Conservation (phyloP, 2,888 invertebrate genomes). For the Catocala sponsa region DNA sequence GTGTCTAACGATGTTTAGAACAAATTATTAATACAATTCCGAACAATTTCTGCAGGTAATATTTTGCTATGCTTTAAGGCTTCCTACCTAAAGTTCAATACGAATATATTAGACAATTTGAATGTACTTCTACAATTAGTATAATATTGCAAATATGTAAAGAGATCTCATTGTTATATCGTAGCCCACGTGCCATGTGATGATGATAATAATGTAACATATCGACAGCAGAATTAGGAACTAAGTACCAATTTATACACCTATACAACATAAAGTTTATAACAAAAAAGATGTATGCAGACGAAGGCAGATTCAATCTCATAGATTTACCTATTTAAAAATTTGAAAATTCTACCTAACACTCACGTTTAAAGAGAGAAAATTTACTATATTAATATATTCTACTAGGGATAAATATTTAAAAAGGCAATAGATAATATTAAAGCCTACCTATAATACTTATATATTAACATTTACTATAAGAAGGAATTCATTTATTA, state of each 20-base stretch:
- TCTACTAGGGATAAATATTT: constrained; percentile 36
- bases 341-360: constrained; percentile 48
- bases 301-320: constrained; percentile 20
- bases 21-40: too few relatives aligned
- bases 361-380: constrained; percentile 38
- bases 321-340: constrained; percentile 28
- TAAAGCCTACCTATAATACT: constrained; percentile 47
- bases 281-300: constrained; percentile 25
- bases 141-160: background rate
- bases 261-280: constrained; percentile 3
- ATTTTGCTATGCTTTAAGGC: too few relatives aligned
- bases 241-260: background rate
- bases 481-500: background rate
- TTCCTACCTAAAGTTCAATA: background rate
- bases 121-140: background rate
- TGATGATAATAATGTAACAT: background rate
- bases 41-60: too few relatives aligned
- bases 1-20: too few relatives aligned
- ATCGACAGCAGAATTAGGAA: constrained; percentile 8
- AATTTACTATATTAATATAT: constrained; percentile 28
- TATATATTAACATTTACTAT: constrained; percentile 10
- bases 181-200: background rate
- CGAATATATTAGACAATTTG: constrained; percentile 6
- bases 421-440: constrained; percentile 48
- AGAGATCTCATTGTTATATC: background rate